These are phyloP conservation scores for Notocelia uddmanniana DNA, from an alignment of 2,888 invertebrate genomes.

Conservation along the genomic window DNA sequence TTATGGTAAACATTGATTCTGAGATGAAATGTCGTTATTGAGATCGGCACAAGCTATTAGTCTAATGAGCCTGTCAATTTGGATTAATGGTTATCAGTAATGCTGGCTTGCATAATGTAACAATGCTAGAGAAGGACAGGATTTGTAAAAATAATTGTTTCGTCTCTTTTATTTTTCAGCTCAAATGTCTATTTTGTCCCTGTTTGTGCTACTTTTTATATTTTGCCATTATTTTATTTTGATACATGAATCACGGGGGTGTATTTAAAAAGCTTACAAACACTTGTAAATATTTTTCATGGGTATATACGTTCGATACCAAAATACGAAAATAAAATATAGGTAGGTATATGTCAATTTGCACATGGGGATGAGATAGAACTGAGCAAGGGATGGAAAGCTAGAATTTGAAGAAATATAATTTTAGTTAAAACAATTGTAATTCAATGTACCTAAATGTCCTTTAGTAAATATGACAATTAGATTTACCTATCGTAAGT, in stretches of 20 bases:
- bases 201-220: not conserved
- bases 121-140: not conserved
- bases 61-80: slow-evolving; percentile 43
- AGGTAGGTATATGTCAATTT: no score
- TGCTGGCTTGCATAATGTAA: not conserved
- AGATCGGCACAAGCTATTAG: slow-evolving; percentile 35
- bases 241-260: not conserved
- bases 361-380: no score
- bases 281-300: no score
- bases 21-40: slow-evolving; percentile 45
- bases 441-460: no score
- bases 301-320: not conserved
- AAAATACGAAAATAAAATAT: not conserved
- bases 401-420: no score
- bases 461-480: no score
- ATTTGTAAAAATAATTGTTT: not conserved
- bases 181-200: not conserved
- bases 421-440: no score
- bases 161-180: not conserved
- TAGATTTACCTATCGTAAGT: no score
- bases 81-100: slow-evolving; percentile 24
- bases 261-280: not conserved
- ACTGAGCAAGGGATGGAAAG: no score
- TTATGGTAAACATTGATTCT: slow-evolving; percentile 44
- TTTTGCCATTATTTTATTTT: not conserved